Evolutionary conservation across 2,797 vertebrate genomes (phyloP).

Genomic region (Acrocephalus scirpaceus): DNA sequence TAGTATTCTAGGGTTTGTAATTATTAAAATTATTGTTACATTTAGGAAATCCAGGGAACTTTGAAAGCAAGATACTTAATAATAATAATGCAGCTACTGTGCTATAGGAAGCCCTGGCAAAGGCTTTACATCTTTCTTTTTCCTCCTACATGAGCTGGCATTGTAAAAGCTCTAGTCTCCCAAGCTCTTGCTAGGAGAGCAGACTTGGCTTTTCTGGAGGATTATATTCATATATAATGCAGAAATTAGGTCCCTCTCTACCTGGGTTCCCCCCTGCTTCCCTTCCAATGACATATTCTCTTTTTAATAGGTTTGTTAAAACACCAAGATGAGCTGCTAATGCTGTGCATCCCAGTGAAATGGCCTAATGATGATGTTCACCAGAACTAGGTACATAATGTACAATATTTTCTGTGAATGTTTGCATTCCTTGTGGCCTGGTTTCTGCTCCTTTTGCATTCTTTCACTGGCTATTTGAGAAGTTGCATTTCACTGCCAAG

Average conservation of each 20-base stretch:
- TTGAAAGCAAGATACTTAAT: constrained; percentile 61
- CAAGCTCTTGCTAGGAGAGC: not conserved
- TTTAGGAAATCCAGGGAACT: constrained; percentile 67
- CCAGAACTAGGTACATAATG: constrained; percentile 7
- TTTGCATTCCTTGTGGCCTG: constrained; percentile 38
- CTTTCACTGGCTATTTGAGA: constrained; percentile 46
- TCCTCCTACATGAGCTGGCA: constrained; percentile 17
- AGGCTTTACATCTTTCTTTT: not conserved
- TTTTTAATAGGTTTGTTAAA: not conserved
- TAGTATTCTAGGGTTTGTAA: constrained; percentile 60
- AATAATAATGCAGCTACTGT: constrained; percentile 19
- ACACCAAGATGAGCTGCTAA: not conserved
- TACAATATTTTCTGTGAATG: constrained; percentile 42
- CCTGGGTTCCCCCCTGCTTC: not conserved
- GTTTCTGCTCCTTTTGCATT: constrained; percentile 35
- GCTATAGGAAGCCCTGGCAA: constrained; percentile 22
- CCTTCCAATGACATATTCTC: not conserved
- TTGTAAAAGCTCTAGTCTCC: constrained; percentile 7
- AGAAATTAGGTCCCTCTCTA: not conserved
- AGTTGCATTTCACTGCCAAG: constrained; percentile 59
- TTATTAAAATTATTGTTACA: constrained; percentile 76
- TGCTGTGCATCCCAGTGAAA: not conserved
- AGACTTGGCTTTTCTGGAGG: not conserved
- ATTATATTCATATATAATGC: not conserved
- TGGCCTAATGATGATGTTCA: constrained; percentile 32